Evolutionary conservation across 2,888 invertebrate genomes (phyloP).

Genomic region (Chrysomela aeneicollis): DNA sequence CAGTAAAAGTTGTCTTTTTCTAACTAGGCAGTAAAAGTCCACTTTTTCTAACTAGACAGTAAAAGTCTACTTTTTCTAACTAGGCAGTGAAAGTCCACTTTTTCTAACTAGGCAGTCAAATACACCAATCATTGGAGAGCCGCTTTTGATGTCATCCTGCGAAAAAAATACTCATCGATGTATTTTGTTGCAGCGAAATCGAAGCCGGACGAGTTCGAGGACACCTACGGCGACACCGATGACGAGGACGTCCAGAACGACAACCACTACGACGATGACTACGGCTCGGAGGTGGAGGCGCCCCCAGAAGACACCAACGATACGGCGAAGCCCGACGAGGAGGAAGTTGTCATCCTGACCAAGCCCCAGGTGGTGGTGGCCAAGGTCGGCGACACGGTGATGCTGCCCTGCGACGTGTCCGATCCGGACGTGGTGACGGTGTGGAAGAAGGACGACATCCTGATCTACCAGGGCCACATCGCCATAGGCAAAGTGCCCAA

Average conservation of each 20-base stretch:
- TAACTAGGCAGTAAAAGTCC: too few species aligned
- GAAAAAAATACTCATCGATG: too few species aligned
- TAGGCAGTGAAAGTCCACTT: too few species aligned
- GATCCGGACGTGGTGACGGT: slow-evolving; percentile 41
- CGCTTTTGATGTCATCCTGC: too few species aligned
- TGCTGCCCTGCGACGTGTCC: slow-evolving; percentile 55
- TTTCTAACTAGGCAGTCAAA: too few species aligned
- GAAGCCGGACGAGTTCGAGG: slow-evolving; percentile 37
- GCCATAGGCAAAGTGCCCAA: slow-evolving; percentile 39
- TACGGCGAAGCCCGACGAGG: slow-evolving; percentile 14
- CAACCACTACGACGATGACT: slow-evolving; percentile 48
- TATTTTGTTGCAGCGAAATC: slow-evolving; percentile 29
- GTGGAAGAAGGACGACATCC: slow-evolving; percentile 47
- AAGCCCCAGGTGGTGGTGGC: slow-evolving; percentile 48
- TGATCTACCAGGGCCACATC: slow-evolving; percentile 45
- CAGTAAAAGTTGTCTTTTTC: too few species aligned
- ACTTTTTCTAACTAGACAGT: too few species aligned
- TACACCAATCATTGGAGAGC: too few species aligned
- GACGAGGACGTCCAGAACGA: too few species aligned
- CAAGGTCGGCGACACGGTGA: slow-evolving; percentile 51
- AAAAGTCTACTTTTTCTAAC: too few species aligned
- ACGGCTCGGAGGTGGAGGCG: slow-evolving; percentile 40
- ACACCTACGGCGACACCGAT: slow-evolving; percentile 42
- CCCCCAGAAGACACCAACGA: slow-evolving; percentile 34
- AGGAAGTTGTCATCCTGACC: slow-evolving; percentile 36